Conservation (phyloP, 35 echinoderm and acorn worm species). For the Ophioderma brevispina region DNA sequence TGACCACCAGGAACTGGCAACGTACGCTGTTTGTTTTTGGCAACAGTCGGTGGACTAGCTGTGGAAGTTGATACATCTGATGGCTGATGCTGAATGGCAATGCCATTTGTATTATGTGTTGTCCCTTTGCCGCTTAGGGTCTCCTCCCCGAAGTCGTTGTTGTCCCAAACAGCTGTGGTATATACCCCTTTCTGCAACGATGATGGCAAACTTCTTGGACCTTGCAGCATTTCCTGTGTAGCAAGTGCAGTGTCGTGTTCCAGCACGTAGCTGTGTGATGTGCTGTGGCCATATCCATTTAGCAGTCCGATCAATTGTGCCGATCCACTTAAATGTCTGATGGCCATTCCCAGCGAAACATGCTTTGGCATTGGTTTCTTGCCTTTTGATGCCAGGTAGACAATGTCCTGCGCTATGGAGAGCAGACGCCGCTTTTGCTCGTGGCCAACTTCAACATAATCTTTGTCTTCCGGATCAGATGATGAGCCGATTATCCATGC, state of each 20-base stretch:
- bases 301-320: slow-evolving; percentile 42
- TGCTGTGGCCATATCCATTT: slow-evolving; percentile 49
- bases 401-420: slow-evolving; percentile 45
- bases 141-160: slow-evolving; percentile 48
- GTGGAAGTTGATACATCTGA: background rate
- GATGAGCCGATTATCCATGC: background rate
- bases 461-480: slow-evolving; percentile 17
- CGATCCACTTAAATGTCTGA: slow-evolving; percentile 47
- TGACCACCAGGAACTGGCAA: background rate
- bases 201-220: background rate
- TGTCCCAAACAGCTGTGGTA: slow-evolving; percentile 16
- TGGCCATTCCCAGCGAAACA: slow-evolving; percentile 38
- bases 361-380: slow-evolving; percentile 60
- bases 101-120: slow-evolving; percentile 92
- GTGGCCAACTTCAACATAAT: slow-evolving; percentile 14
- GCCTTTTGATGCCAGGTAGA: slow-evolving; percentile 38
- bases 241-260: slow-evolving; percentile 61
- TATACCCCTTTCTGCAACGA: background rate
- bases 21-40: background rate
- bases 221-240: slow-evolving; percentile 1
- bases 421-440: background rate
- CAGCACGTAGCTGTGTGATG: slow-evolving; percentile 2
- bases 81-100: slow-evolving; percentile 2
- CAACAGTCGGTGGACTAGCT: background rate
- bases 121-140: slow-evolving; percentile 69